A percentile compares a stretch with the other conserved stretches of the same genome.
phyloP scores from a whole-genome alignment of 1,140 invertebrate genomes.

The Drosophila arizonae region DNA sequence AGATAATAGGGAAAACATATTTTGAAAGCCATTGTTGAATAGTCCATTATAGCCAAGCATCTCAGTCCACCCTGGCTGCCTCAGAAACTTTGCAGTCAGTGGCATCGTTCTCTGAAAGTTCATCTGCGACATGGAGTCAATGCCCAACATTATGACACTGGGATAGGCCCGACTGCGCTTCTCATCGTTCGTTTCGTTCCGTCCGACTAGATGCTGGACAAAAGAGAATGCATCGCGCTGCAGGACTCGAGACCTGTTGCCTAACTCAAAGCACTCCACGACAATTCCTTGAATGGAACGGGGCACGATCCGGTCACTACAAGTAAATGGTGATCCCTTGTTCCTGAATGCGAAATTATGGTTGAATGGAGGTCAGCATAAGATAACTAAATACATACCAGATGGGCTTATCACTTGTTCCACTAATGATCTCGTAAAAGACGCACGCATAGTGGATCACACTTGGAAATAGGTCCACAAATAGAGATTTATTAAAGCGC shows the following conservation, averaged over 20 bases:
- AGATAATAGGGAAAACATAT: no score
- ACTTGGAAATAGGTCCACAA: slow-evolving; percentile 36
- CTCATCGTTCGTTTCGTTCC: slow-evolving; percentile 20
- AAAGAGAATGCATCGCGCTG: slow-evolving; percentile 54
- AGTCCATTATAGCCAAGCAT: slow-evolving; percentile 35
- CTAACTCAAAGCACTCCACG: slow-evolving; percentile 26
- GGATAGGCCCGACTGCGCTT: slow-evolving; percentile 59
- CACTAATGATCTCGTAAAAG: slow-evolving; percentile 9
- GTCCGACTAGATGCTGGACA: slow-evolving; percentile 27
- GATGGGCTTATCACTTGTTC: neutral
- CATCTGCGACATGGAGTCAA: slow-evolving; percentile 43
- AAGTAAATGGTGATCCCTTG: neutral
- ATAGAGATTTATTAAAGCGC: slow-evolving; percentile 56
- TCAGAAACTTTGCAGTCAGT: slow-evolving; percentile 41
- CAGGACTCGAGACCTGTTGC: slow-evolving; percentile 11
- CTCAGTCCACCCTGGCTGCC: slow-evolving; percentile 38
- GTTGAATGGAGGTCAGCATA: neutral
- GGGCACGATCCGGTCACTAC: slow-evolving; percentile 32
- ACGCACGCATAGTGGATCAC: slow-evolving; percentile 16
- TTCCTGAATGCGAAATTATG: neutral
- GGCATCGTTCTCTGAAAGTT: slow-evolving; percentile 55
- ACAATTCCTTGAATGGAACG: slow-evolving; percentile 23
- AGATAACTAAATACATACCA: slow-evolving; percentile 16
- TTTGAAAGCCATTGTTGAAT: no score
- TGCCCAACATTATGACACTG: slow-evolving; percentile 40